phyloP scores from a whole-genome alignment of 2,797 vertebrate genomes.

The Anguilla obscura region DNA sequence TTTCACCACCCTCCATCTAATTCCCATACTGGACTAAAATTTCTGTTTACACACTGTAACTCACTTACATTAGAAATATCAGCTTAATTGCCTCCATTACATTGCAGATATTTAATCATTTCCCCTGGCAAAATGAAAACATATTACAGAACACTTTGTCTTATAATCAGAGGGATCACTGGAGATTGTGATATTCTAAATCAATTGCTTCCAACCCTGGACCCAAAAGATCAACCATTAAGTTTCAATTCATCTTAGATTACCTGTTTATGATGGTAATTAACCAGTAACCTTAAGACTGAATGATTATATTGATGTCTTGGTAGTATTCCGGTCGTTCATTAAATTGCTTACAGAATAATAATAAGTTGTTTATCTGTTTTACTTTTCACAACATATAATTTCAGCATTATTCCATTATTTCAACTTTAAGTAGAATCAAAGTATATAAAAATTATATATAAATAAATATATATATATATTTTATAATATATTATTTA shows the following conservation, averaged over 20 bases:
- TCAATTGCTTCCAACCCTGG: not conserved
- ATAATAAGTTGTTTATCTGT: not conserved
- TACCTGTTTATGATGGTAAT: not conserved
- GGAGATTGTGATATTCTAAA: not conserved
- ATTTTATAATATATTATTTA: no score
- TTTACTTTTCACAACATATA: not conserved
- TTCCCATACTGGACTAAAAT: not conserved
- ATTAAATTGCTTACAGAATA: not conserved
- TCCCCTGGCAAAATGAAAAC: slow-evolving; percentile 59
- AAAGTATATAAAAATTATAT: not conserved
- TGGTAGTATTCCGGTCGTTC: not conserved
- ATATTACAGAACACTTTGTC: slow-evolving; percentile 48
- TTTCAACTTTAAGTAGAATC: no score
- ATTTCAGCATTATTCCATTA: not conserved
- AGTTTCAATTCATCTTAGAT: not conserved
- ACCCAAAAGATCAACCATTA: not conserved
- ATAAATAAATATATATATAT: no score
- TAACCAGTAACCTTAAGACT: not conserved
- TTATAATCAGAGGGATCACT: slow-evolving; percentile 41
- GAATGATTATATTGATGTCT: not conserved
- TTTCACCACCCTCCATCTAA: not conserved
- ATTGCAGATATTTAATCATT: slow-evolving; percentile 57
- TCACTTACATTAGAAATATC: slow-evolving; percentile 49
- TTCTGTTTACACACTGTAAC: slow-evolving; percentile 6
- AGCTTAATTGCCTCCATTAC: slow-evolving; percentile 53